Conservation (phyloP, 1,140 invertebrate species). For the Bombyx mandarina region DNA sequence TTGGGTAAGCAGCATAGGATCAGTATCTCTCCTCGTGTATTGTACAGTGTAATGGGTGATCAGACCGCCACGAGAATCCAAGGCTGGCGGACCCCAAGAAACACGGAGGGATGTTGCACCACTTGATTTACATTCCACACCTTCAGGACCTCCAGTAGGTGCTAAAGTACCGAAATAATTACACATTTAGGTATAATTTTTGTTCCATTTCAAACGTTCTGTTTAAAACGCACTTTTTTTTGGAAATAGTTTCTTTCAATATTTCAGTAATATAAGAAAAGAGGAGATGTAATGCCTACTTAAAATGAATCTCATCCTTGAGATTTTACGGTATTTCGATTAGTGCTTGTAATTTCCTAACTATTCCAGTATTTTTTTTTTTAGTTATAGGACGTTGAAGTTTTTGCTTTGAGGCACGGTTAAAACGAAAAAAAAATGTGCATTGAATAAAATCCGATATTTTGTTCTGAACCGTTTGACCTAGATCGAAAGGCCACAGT, state of each 20-base stretch:
- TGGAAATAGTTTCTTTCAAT: too few species aligned
- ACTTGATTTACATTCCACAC: constrained; percentile 77
- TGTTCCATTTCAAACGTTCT: too few species aligned
- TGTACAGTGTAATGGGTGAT: constrained; percentile 86
- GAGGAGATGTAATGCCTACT: too few species aligned
- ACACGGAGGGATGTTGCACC: constrained; percentile 82
- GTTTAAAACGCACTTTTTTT: too few species aligned
- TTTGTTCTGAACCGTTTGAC: constrained; percentile 64
- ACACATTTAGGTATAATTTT: not conserved
- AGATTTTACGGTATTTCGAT: too few species aligned
- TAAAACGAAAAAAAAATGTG: constrained; percentile 20
- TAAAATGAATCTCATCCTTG: too few species aligned
- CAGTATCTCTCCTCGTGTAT: constrained; percentile 52
- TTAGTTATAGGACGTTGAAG: too few species aligned
- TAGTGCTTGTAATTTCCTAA: too few species aligned
- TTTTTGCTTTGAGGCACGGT: too few species aligned
- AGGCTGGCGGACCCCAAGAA: constrained; percentile 81
- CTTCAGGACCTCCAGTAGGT: constrained; percentile 78
- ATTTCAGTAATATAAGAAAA: too few species aligned
- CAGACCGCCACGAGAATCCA: constrained; percentile 80
- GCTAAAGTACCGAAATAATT: constrained; percentile 44
- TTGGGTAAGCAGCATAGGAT: constrained; percentile 42
- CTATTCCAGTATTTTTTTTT: too few species aligned
- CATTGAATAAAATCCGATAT: constrained; percentile 52
- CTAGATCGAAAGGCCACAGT: constrained; percentile 60